Base-by-base conservation (phyloP, 2,113 vertebrate genomes). In the Jacana jacana region DNA sequence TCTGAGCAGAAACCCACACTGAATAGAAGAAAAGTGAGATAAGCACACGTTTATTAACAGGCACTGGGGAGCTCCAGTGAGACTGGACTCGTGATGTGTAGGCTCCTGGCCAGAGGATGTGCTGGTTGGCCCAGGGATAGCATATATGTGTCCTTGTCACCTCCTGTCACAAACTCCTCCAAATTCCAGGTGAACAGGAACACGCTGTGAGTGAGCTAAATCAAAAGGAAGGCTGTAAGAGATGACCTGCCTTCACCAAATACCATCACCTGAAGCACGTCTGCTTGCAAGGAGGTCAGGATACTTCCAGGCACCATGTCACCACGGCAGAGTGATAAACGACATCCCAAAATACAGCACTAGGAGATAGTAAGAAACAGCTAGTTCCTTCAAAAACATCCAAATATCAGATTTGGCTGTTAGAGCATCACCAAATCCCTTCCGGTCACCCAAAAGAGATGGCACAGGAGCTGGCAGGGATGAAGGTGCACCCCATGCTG, bases 61-160 rank as follows among this genome's bases (percentile, higher is more conserved):
- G 20, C 22, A 16, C 4, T 16, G 13, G 17, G 0, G 1, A 25
- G 24, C 52, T 35, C 18, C 2, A 5, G 17, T 5, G 37, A n/a
- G n/a, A 42, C 25, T 3, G 2, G 48, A 33, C 9, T 57, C 42
- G 12, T 30, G 40, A 30, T 11, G 33, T 24, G 52, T 12, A 20
- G 42, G 11, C 4, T 27, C 33, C 20, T 4, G 5, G 46, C 17
- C 25, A 46, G 23, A 73, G 39, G 18, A 19, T 3, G 6, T 25
- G 18, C 63, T 19, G 61, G 23, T 35, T 44, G 28, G 42, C 48
- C 17, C 25, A 44, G 28, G 49, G 48, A 81, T 19, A 44, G n/a
- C 3, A 0, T 2, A 0, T 2, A 7, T 0, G 0, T 6, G 13
- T 42, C 16, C 30, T 37, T 33, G 33, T 18, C 66, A 19, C 10